These are phyloP conservation scores for Tricholauxania praeusta DNA, from an alignment of 2,888 invertebrate genomes.

Conservation along the genomic window DNA sequence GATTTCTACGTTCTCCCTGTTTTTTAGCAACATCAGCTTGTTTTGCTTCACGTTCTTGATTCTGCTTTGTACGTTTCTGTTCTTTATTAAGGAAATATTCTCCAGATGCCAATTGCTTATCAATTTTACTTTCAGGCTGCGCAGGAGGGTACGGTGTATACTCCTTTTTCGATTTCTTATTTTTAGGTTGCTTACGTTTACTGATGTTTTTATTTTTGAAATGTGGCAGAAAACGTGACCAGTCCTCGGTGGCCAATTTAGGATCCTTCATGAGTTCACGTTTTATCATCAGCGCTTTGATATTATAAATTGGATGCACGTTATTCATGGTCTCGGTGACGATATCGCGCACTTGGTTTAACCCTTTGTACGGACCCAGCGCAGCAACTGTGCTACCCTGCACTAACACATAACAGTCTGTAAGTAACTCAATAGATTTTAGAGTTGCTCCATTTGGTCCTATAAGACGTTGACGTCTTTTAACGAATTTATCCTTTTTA, in stretches of 20 bases:
- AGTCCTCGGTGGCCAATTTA: constrained; percentile 90
- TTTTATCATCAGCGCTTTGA: constrained; percentile 98
- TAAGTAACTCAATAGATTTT: constrained; percentile 95
- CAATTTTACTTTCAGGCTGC: constrained; percentile 92
- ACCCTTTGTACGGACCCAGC: constrained; percentile 94
- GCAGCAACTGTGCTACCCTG: constrained; percentile 98
- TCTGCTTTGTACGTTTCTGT: constrained; percentile 78
- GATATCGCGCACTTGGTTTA: constrained; percentile 88
- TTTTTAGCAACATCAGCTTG: constrained; percentile 80
- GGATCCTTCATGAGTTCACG: constrained; percentile 94
- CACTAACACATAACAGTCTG: constrained; percentile 95
- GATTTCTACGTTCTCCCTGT: constrained; percentile 81
- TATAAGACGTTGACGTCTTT: constrained; percentile 92
- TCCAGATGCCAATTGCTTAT: constrained; percentile 92
- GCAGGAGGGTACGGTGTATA: constrained; percentile 99
- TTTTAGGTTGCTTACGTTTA: constrained; percentile 88
- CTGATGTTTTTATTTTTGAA: constrained; percentile 91
- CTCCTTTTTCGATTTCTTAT: constrained; percentile 88
- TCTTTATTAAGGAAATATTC: constrained; percentile 96
- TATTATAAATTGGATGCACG: constrained; percentile 98
- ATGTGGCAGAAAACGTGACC: constrained; percentile 96
- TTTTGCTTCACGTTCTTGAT: constrained; percentile 82
- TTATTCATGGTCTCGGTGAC: constrained; percentile 98
- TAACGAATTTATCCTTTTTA: constrained; percentile 94
- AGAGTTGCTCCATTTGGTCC: constrained; percentile 98